phyloP scores from a whole-genome alignment of 2,888 invertebrate species.

The Halocaridina rubra region DNA sequence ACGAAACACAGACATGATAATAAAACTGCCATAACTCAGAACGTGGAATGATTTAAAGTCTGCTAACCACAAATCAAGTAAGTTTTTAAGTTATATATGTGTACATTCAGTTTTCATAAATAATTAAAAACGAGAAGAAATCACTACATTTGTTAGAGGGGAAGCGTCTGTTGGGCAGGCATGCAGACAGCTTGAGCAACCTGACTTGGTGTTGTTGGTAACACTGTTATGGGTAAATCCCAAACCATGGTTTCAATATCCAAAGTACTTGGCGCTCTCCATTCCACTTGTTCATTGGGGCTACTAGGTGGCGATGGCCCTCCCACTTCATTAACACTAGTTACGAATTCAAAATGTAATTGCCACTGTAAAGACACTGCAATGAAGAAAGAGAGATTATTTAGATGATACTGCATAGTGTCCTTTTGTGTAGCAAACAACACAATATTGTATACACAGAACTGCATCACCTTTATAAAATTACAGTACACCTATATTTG shows the following conservation, averaged over 20 bases:
- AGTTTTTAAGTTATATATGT: no score
- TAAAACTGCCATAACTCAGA: no score
- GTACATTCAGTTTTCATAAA: no score
- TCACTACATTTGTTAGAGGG: neutral
- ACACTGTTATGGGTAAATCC: conserved; percentile 95
- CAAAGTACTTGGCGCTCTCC: conserved; percentile 87
- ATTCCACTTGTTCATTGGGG: conserved; percentile 73
- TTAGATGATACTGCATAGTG: no score
- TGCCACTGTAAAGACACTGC: conserved; percentile 90
- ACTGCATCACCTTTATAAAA: no score
- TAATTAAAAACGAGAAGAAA: neutral
- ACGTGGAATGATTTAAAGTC: no score
- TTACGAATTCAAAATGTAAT: conserved; percentile 96
- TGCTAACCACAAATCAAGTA: no score
- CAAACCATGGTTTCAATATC: conserved; percentile 98
- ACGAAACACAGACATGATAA: no score
- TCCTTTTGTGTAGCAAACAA: no score
- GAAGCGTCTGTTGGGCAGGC: conserved; percentile 42
- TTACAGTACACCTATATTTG: no score
- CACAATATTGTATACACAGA: no score
- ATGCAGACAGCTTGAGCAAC: conserved; percentile 69
- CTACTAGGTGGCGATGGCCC: conserved; percentile 71
- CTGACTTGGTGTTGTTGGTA: conserved; percentile 88
- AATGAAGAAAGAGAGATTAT: conserved; percentile 66
- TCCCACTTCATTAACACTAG: conserved; percentile 11